A percentile compares a stretch with the other conserved stretches of the same genome.
Conservation (phyloP, 2,113 vertebrate species). For the Siniperca chuatsi region DNA sequence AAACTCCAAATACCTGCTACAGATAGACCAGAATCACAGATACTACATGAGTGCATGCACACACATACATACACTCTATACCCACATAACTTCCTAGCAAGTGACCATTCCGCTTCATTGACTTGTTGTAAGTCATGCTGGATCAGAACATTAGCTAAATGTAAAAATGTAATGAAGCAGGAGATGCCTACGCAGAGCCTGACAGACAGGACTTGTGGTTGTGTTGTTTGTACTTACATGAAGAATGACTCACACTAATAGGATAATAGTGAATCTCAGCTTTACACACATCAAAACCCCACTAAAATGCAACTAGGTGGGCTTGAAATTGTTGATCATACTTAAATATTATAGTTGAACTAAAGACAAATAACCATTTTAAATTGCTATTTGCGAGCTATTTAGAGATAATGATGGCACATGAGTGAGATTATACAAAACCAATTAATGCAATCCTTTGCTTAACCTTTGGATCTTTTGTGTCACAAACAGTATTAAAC, state of each 20-base stretch:
- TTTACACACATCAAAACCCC: background rate
- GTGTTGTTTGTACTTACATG: background rate
- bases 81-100: background rate
- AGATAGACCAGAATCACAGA: background rate
- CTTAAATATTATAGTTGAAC: background rate
- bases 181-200: slow-evolving; percentile 28
- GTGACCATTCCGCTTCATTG: slow-evolving; percentile 45
- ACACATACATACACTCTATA: background rate
- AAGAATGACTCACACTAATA: slow-evolving; percentile 8
- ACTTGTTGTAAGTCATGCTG: slow-evolving; percentile 20
- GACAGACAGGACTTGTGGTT: background rate
- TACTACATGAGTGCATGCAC: background rate
- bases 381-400: background rate
- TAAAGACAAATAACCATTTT: background rate
- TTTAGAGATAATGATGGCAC: background rate
- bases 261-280: background rate
- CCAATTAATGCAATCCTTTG: background rate
- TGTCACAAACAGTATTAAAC: background rate
- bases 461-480: background rate
- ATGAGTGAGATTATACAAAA: background rate
- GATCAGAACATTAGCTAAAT: slow-evolving; percentile 67
- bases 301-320: background rate
- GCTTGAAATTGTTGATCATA: background rate
- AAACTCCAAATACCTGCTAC: background rate
- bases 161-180: slow-evolving; percentile 62